These are phyloP conservation scores for Crambe crambe DNA, from an alignment of 37 sponge, comb jelly and placozoan genomes.

Conservation along the genomic window DNA sequence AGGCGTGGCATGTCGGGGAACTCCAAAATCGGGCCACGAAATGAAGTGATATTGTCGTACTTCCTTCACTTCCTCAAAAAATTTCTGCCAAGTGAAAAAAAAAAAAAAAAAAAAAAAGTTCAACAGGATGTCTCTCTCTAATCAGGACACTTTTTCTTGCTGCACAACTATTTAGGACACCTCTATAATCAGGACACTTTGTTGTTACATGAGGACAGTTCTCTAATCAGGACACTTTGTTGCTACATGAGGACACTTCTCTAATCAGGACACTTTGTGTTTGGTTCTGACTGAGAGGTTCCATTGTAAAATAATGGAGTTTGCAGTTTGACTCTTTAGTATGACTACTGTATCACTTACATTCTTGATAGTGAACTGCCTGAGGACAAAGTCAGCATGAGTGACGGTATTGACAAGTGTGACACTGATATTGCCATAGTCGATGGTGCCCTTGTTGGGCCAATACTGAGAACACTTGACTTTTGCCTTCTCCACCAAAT, in stretches of 20 bases:
- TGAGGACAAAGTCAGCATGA: slow-evolving; percentile 45
- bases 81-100: background rate
- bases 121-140: no score
- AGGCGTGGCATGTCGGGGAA: slow-evolving; percentile 65
- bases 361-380: slow-evolving; percentile 39
- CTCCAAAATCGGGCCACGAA: slow-evolving; percentile 85
- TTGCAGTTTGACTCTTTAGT: no score
- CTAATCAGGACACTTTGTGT: no score
- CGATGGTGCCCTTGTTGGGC: slow-evolving; percentile 43
- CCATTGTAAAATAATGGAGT: no score
- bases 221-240: no score
- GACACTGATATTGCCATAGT: slow-evolving; percentile 52
- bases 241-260: no score
- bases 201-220: no score
- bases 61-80: slow-evolving; percentile 17
- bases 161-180: no score
- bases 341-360: slow-evolving; percentile 26
- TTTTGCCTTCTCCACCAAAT: slow-evolving; percentile 63
- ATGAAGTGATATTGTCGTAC: slow-evolving; percentile 69
- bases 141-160: no score
- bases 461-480: slow-evolving; percentile 84
- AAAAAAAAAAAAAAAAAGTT: background rate
- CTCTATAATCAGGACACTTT: no score
- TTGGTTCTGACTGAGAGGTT: no score
- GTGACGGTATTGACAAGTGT: slow-evolving; percentile 29